Conservation (phyloP, 2,797 vertebrate genomes). For the Antrozous pallidus region DNA sequence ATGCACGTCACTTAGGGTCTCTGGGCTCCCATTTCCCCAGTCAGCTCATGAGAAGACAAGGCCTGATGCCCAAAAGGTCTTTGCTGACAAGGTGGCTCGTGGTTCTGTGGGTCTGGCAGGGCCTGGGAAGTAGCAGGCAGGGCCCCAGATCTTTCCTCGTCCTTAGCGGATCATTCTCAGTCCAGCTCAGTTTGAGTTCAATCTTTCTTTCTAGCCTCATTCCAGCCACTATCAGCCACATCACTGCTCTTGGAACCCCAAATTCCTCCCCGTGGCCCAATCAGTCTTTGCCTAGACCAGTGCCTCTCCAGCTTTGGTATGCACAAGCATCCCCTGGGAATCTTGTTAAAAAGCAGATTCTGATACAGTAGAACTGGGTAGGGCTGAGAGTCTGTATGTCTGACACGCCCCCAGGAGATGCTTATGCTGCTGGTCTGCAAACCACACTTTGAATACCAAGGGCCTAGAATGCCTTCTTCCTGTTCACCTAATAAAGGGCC, state of each 20-base stretch:
- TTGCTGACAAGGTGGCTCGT: neutral
- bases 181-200: neutral
- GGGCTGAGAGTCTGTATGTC: neutral
- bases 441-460: neutral
- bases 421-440: neutral
- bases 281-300: neutral
- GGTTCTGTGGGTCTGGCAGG: neutral
- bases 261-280: neutral
- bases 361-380: neutral
- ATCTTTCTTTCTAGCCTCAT: neutral
- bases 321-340: neutral
- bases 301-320: neutral
- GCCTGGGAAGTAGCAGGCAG: neutral
- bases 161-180: neutral
- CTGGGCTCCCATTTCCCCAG: neutral
- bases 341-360: neutral
- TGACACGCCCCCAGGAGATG: neutral
- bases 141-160: neutral
- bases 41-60: neutral
- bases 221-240: neutral
- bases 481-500: neutral
- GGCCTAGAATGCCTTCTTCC: neutral
- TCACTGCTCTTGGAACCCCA: neutral
- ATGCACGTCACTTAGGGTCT: neutral
- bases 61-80: neutral